Evolutionary conservation across 2,888 invertebrate species (phyloP).

Genomic region (Chloroclysta siterata): DNA sequence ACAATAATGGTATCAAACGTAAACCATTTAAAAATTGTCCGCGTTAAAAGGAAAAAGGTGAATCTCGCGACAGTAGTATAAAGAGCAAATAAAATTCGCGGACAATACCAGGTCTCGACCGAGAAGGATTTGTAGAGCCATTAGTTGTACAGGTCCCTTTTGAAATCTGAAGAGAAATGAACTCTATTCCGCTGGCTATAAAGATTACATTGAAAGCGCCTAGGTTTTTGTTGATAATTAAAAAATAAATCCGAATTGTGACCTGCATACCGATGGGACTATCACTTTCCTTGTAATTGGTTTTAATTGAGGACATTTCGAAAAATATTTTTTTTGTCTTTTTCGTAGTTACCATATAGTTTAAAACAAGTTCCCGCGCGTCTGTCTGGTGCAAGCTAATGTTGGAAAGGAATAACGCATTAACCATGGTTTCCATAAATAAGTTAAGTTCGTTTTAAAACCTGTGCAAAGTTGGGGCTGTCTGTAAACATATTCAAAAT

Average conservation of each 20-base stretch:
- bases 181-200: conserved; percentile 39
- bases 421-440: too few relatives aligned
- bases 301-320: conserved; percentile 52
- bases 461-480: too few relatives aligned
- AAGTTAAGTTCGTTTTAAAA: too few relatives aligned
- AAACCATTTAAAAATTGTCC: conserved; percentile 83
- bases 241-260: conserved; percentile 64
- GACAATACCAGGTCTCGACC: conserved; percentile 78
- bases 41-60: conserved; percentile 78
- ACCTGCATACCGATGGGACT: conserved; percentile 60
- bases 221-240: conserved; percentile 55
- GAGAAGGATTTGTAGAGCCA: conserved; percentile 80
- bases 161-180: conserved; percentile 40
- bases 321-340: conserved; percentile 9
- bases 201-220: conserved; percentile 31
- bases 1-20: conserved; percentile 85
- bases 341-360: too few relatives aligned
- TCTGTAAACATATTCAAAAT: too few relatives aligned
- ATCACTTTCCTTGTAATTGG: conserved; percentile 61
- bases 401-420: too few relatives aligned
- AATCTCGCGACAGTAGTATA: conserved; percentile 68
- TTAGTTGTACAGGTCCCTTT: conserved; percentile 66
- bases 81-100: conserved; percentile 75
- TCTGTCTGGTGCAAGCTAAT: too few relatives aligned
- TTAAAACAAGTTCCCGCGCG: too few relatives aligned